Conservation (phyloP, 2,797 vertebrate genomes). For the Hoplostethus atlanticus region DNA sequence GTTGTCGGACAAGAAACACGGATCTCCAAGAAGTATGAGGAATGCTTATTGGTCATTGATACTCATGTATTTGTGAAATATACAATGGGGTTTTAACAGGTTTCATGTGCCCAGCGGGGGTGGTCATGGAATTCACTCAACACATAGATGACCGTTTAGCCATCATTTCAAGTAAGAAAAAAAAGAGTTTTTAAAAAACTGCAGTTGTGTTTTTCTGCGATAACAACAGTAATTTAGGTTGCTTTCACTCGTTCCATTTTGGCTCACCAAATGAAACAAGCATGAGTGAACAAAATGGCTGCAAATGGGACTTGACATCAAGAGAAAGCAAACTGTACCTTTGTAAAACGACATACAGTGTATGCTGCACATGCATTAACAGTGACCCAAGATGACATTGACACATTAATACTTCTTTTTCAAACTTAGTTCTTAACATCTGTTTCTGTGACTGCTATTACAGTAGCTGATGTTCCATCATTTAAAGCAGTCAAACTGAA, state of each 20-base stretch:
- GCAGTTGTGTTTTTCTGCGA: slow-evolving; percentile 5
- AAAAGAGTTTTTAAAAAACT: background rate
- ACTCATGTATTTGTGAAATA: slow-evolving; percentile 19
- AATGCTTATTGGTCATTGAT: background rate
- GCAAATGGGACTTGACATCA: background rate
- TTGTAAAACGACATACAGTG: background rate
- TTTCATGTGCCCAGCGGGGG: slow-evolving; percentile 1
- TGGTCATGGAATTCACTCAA: background rate
- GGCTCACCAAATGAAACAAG: background rate
- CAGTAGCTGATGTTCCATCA: slow-evolving; percentile 23
- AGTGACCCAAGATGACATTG: background rate
- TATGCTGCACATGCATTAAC: slow-evolving; percentile 5
- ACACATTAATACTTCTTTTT: slow-evolving; percentile 35
- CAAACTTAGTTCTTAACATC: slow-evolving; percentile 30
- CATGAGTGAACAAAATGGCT: background rate
- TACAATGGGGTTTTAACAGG: slow-evolving; percentile 36
- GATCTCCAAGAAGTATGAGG: slow-evolving; percentile 24
- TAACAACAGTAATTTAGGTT: slow-evolving; percentile 15
- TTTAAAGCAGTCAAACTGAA: slow-evolving; percentile 46
- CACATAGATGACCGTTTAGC: background rate
- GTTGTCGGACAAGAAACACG: slow-evolving; percentile 31
- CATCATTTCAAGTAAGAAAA: slow-evolving; percentile 3
- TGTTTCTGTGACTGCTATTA: slow-evolving; percentile 23
- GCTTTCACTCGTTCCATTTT: background rate
- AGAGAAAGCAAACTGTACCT: background rate